Evolutionary conservation across 2,888 invertebrate genomes (phyloP).

Genomic region (Blera fallax): DNA sequence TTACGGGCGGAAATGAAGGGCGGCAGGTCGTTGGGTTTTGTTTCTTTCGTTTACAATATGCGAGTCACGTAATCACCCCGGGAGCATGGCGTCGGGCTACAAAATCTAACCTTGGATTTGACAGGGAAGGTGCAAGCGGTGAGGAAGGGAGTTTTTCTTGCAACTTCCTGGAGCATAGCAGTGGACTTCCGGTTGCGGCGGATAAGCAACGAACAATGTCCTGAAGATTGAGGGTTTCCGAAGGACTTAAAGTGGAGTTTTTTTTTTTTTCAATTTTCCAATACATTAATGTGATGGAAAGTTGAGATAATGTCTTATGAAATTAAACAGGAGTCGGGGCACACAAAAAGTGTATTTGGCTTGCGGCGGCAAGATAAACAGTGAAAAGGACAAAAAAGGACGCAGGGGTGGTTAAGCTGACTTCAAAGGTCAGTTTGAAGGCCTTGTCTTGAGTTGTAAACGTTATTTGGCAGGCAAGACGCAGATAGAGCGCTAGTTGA

Average conservation of each 20-base stretch:
- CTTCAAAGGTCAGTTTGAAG: too few relatives aligned
- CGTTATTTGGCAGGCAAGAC: too few relatives aligned
- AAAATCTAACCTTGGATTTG: conserved; percentile 36
- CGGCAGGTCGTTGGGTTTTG: conserved; percentile 75
- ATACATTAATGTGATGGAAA: conserved; percentile 2
- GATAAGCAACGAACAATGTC: conserved; percentile 5
- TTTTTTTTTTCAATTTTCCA: conserved; percentile 20
- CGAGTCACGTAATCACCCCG: conserved; percentile 31
- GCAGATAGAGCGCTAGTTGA: too few relatives aligned
- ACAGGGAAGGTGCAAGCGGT: background rate
- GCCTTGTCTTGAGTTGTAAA: too few relatives aligned
- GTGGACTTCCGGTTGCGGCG: conserved; percentile 2
- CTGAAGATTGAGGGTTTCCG: background rate
- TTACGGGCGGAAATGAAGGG: conserved; percentile 79
- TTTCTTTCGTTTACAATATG: conserved; percentile 28
- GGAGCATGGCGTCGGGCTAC: conserved; percentile 9
- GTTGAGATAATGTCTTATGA: background rate
- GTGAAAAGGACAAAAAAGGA: background rate
- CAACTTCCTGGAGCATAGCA: conserved; percentile 1
- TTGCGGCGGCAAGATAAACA: background rate
- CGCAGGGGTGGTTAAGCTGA: too few relatives aligned
- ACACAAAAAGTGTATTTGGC: background rate
- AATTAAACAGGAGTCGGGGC: background rate
- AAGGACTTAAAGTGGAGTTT: background rate
- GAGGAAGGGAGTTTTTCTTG: background rate